These are phyloP conservation scores for Tinamus guttatus DNA, from an alignment of 2,113 vertebrate species.

Conservation along the genomic window DNA sequence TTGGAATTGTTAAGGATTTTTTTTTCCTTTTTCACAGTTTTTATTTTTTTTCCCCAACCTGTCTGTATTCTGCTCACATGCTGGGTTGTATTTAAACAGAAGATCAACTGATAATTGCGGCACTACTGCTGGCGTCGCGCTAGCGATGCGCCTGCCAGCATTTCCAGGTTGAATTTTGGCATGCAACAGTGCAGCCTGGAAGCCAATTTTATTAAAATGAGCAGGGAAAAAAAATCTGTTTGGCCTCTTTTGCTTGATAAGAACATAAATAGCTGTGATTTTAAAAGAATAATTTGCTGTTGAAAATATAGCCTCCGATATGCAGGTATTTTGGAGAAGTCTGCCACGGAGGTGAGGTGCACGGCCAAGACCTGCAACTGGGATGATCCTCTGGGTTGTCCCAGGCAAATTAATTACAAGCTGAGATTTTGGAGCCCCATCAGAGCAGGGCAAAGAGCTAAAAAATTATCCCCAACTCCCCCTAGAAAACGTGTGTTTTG, in stretches of 20 bases:
- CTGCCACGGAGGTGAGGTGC: neutral
- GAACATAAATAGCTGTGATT: conserved; percentile 3
- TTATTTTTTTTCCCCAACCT: conserved; percentile 22
- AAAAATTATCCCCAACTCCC: neutral
- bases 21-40: conserved; percentile 19
- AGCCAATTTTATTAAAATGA: conserved; percentile 67
- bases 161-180: conserved; percentile 70
- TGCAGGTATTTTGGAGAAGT: neutral
- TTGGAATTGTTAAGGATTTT: conserved; percentile 17
- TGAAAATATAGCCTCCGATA: neutral
- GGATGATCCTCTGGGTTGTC: neutral
- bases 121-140: conserved; percentile 49
- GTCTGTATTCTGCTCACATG: conserved; percentile 66
- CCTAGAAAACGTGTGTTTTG: neutral
- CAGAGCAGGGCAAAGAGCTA: neutral
- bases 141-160: conserved; percentile 59
- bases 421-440: neutral
- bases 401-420: neutral
- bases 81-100: conserved; percentile 74
- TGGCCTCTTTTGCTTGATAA: conserved; percentile 48
- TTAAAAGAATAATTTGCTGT: conserved; percentile 18
- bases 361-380: neutral
- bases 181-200: neutral
- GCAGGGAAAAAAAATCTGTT: conserved; percentile 49
- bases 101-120: conserved; percentile 74